phyloP scores from a whole-genome alignment of 2,113 vertebrate genomes.

The Corynorhinus townsendii region DNA sequence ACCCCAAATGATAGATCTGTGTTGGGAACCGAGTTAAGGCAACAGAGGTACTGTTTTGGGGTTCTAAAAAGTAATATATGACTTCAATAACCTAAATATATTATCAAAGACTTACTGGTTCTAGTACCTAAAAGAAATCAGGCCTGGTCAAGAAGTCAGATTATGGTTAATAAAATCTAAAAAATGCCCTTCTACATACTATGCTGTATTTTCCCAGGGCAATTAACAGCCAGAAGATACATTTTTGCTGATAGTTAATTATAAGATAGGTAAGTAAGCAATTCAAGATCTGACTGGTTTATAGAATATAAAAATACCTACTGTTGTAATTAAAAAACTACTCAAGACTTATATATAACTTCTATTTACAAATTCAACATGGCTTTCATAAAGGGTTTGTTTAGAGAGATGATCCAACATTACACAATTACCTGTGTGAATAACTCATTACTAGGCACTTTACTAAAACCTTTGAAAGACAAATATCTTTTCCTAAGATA shows the following conservation, averaged over 20 bases:
- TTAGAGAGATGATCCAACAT: neutral
- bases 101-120: neutral
- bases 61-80: neutral
- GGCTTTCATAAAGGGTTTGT: neutral
- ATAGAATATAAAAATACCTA: neutral
- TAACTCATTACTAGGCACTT: neutral
- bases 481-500: neutral
- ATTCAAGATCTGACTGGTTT: neutral
- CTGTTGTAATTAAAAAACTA: neutral
- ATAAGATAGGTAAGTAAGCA: neutral
- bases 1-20: neutral
- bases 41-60: neutral
- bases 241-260: slow-evolving; percentile 7
- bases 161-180: neutral
- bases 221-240: neutral
- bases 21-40: neutral
- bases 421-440: neutral
- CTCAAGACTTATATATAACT: neutral
- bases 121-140: neutral
- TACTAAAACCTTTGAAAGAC: slow-evolving; percentile 14
- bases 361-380: neutral
- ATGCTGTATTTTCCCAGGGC: neutral
- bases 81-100: neutral
- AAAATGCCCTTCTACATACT: neutral
- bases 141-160: neutral